A percentile compares a stretch with the other conserved stretches of the same genome.
These are phyloP conservation scores for Dinocampus coccinellae DNA, from an alignment of 2,888 invertebrate genomes.

Conservation along the genomic window DNA sequence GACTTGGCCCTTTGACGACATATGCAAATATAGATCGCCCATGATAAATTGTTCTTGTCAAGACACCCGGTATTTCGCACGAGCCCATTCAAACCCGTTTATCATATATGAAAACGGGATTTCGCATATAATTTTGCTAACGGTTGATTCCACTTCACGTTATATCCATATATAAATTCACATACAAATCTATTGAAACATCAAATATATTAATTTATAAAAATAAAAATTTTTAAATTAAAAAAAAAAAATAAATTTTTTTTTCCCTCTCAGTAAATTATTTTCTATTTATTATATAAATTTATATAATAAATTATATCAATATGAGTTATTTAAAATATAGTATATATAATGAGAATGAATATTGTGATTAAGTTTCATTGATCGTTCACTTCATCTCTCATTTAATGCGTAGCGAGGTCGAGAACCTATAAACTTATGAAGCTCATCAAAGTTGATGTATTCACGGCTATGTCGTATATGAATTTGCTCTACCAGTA, in stretches of 20 bases:
- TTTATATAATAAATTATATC: neutral
- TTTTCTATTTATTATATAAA: too few species aligned
- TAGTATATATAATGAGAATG: neutral
- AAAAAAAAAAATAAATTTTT: too few species aligned
- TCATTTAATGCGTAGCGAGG: neutral
- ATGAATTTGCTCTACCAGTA: neutral
- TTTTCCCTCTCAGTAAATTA: too few species aligned
- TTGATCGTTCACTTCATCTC: neutral
- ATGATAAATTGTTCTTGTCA: constrained; percentile 70
- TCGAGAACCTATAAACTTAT: constrained; percentile 5
- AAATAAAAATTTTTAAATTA: neutral
- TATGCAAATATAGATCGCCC: constrained; percentile 69
- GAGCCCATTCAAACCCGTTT: constrained; percentile 66
- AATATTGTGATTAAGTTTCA: constrained; percentile 3
- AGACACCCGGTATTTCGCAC: constrained; percentile 69
- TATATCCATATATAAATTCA: neutral
- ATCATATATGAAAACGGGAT: constrained; percentile 56
- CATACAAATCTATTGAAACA: neutral
- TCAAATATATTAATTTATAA: neutral
- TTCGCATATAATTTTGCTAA: constrained; percentile 62
- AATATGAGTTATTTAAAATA: neutral
- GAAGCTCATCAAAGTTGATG: constrained; percentile 11
- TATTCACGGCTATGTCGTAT: neutral
- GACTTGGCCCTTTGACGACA: constrained; percentile 65
- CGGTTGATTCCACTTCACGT: constrained; percentile 48